Evolutionary conservation across 2,888 invertebrate species (phyloP), one percentile per base, ranked within the genome.

Genomic region (Drosophila gaucha): DNA sequence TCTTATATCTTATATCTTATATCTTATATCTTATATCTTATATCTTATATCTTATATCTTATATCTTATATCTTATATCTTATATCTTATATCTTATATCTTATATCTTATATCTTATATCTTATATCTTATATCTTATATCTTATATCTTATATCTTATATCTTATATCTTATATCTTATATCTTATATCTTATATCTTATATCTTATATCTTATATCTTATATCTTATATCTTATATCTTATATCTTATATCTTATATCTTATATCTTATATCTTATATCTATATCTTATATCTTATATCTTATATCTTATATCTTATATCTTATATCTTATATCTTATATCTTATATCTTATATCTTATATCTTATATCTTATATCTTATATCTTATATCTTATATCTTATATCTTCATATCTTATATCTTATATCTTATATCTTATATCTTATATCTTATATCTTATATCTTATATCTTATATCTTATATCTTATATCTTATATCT

Each of bases 381-480:
- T 10, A 10, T 36, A 36, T 36, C 36, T 36, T 36, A 36, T 36
- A 36, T 36, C 36, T 36, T 36, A 36, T 36, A 36, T 36, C 36
- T 36, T 36, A 36, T 36, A 36, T 36, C 36, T 36, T 36, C n/a
- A 36, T 36, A 36, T 36, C 36, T 36, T 36, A 36, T 36, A 36
- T 36, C 36, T 36, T 36, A 36, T 36, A 36, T 36, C 36, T 36
- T 36, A 36, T 36, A 36, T 36, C 36, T 36, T 36, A 36, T 36
- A 36, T 36, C 36, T 36, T 36, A 36, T 36, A 18, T 18, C 18
- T 18, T 36, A 18, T 20, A 38, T 38, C 38, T 20, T 38, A 38
- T 38, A 38, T 38, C 38, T 20, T 38, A 38, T 38, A 38, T 38
- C 38, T 38, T 38, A 38, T 38, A 38, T 38, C 38, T 20, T 38